Evolutionary conservation across 1,140 invertebrate genomes (phyloP).

Genomic region (Pogonomyrmex californicus): DNA sequence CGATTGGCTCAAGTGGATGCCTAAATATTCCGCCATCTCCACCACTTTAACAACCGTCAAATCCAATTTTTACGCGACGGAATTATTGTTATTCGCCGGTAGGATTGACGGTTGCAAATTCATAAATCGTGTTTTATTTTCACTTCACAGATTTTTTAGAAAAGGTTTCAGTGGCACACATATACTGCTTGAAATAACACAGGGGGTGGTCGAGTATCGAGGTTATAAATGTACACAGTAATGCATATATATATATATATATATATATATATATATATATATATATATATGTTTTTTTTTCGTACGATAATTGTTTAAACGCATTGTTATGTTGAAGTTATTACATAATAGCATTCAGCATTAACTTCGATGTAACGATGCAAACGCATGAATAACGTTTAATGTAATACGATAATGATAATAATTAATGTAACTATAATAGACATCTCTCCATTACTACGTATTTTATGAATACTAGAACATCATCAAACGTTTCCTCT

Average conservation of each 20-base stretch:
- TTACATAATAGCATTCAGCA: not conserved
- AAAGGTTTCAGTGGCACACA: not conserved
- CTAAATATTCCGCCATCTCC: constrained; percentile 29
- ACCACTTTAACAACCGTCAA: constrained; percentile 21
- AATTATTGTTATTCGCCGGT: constrained; percentile 34
- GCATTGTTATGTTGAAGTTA: not conserved
- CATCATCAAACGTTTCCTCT: too few species aligned
- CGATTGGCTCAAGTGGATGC: constrained; percentile 41
- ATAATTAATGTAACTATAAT: not conserved
- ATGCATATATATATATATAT: not conserved
- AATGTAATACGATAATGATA: not conserved
- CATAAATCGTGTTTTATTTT: constrained; percentile 29
- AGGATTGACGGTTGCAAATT: constrained; percentile 23
- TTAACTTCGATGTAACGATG: not conserved
- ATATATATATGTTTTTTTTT: not conserved
- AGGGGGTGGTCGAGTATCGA: not conserved
- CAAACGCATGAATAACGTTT: not conserved
- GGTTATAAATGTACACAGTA: not conserved
- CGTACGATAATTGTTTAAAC: not conserved
- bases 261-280: not conserved
- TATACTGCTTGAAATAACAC: not conserved
- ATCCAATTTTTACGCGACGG: constrained; percentile 38
- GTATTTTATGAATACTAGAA: not conserved
- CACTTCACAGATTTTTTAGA: not conserved
- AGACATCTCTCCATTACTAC: not conserved